Base-by-base conservation (phyloP, 2,113 vertebrate species). In the Crotophaga sulcirostris region DNA sequence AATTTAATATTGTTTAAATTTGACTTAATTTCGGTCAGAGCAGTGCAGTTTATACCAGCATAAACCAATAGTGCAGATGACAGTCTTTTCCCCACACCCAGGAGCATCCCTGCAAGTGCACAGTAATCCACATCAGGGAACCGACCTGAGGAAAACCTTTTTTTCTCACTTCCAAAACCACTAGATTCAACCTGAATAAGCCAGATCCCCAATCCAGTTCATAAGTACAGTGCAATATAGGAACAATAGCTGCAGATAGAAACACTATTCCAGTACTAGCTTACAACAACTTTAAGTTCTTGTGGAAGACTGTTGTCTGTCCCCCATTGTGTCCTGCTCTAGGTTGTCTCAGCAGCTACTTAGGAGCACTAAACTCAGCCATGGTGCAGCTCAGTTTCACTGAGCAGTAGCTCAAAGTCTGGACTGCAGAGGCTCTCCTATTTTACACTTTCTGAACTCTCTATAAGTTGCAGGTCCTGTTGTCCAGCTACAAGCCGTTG, bases 11-110 rank as follows among this genome's bases (percentile, higher is more conserved):
- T 66, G n/a, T 56, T 83, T 76, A 83, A 84, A 91, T 93, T 4
- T 87, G 82, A 93, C 82, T 75, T 90, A 66, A 60, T 93, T 94
- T 86, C 83, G 83, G 84, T 94, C 60, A 76, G 66, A 91, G 66
- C 42, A 81, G 26, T 45, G 34, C n/a, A 84, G 73, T 87, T 84
- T 78, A 18, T 74, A 95, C 80, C 91, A 96, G 75, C 82, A 88
- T 38, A 95, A 90, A 79, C 33, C 85, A 94, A 20, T 21, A 34
- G 29, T 90, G 78, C 49, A 90, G 90, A 84, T 93, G 85, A 90
- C 12, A 44, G 36, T 56, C n/a, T 85, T 78, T 88, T 79, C 59
- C 70, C 34, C 66, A 72, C 31, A 52, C 19, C 34, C 68, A 21
- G 38, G 87, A 81, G 64, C 55, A 70, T 45, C 59, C 36, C 15